phyloP scores from a whole-genome alignment of 2,113 vertebrate species.

The Petrocephalus microphthalmus region DNA sequence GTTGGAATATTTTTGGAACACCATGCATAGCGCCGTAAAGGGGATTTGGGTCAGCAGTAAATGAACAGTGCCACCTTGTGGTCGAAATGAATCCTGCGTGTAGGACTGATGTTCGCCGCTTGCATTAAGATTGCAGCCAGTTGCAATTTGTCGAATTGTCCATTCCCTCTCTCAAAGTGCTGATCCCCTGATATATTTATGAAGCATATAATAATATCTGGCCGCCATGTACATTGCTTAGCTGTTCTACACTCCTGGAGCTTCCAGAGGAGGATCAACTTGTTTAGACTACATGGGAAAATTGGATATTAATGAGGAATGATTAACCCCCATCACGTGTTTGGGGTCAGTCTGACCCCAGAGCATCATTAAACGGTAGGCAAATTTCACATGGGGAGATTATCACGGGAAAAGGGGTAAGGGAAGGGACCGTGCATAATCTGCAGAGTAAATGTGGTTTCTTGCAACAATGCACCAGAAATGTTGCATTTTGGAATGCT shows the following conservation, averaged over 20 bases:
- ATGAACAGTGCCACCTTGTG: neutral
- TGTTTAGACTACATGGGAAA: too few species aligned
- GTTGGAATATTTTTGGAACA: constrained; percentile 11
- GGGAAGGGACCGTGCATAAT: constrained; percentile 36
- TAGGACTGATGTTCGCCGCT: neutral
- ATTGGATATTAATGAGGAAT: constrained; percentile 43
- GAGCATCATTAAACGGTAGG: too few species aligned
- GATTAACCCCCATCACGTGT: too few species aligned
- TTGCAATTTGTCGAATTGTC: neutral
- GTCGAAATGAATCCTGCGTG: neutral
- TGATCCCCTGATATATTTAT: neutral
- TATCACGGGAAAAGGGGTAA: too few species aligned
- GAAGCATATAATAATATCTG: neutral
- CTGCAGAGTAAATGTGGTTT: constrained; percentile 42
- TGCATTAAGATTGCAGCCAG: neutral
- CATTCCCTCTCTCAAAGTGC: neutral
- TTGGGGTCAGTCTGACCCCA: too few species aligned
- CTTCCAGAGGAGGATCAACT: too few species aligned
- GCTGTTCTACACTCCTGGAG: neutral
- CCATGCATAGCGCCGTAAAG: neutral
- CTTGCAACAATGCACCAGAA: constrained; percentile 32
- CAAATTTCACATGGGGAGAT: too few species aligned
- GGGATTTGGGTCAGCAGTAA: neutral
- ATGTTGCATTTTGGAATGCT: constrained; percentile 33
- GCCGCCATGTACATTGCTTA: neutral